Percentiles rank a stretch among this genome's conserved stretches.
These are phyloP conservation scores for Digitonthophagus gazella DNA, from an alignment of 2,888 invertebrate genomes.

Conservation along the genomic window DNA sequence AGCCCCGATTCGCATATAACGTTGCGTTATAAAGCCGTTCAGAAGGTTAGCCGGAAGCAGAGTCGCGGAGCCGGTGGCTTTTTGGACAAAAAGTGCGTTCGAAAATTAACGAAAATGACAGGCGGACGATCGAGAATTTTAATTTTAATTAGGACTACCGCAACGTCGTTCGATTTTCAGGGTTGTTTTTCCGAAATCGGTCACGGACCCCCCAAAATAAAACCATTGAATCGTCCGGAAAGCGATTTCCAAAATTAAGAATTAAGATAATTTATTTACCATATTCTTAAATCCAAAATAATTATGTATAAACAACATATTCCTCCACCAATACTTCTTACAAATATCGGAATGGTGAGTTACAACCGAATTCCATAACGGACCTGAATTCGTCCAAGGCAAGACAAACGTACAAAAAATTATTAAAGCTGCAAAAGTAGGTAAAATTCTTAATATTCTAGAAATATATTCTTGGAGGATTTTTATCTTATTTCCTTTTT, in stretches of 20 bases:
- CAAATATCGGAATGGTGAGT: conserved; percentile 67
- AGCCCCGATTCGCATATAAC: no score
- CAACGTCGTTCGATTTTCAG: no score
- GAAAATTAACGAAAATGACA: no score
- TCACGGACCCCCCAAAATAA: no score
- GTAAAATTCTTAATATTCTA: conserved; percentile 62
- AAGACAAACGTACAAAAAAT: conserved; percentile 66
- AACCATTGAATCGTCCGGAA: no score
- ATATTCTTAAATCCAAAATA: conserved; percentile 71
- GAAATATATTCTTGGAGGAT: conserved; percentile 62
- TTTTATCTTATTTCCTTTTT: conserved; percentile 56
- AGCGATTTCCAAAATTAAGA: conserved; percentile 3
- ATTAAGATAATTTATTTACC: conserved; percentile 49
- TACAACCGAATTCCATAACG: conserved; percentile 69
- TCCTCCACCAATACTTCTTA: conserved; percentile 69
- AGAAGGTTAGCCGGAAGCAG: no score
- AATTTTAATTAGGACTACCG: no score
- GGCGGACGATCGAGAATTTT: no score
- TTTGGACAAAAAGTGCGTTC: background rate
- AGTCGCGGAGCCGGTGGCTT: background rate
- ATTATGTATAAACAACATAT: conserved; percentile 68
- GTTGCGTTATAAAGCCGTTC: no score
- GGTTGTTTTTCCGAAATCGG: no score
- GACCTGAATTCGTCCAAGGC: conserved; percentile 63
- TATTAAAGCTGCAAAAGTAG: conserved; percentile 63